Evolutionary conservation across 2,797 vertebrate species (phyloP), one percentile per base, ranked within the genome.

Genomic region (Botia almorhae): DNA sequence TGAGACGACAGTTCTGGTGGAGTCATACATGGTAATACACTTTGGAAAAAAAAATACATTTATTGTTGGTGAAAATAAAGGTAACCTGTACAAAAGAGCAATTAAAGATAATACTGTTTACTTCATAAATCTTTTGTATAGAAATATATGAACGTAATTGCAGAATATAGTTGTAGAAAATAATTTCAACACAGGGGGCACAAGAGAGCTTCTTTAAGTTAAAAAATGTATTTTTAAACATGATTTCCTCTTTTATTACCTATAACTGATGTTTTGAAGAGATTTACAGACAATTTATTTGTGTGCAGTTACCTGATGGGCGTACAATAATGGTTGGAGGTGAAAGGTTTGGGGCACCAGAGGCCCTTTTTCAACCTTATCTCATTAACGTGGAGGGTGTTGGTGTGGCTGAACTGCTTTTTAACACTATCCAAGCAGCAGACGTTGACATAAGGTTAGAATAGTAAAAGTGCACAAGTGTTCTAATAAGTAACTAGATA

Each of bases 391-490:
- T 95, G 73, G 95, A 95, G 82, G 94, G 95, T 14, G 93, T 87
- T 0, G 95, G 94, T 0, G 92, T 95, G 58, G 94, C 95, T 0
- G 95, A 95, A 81, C 89, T 95, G 81, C 90, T 95, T 43, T 95
- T 95, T 74, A 95, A 94, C 90, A 94, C 93, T 89, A 95, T 95
- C 88, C 94, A 95, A 84, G 94, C 95, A 0, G 94, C 95, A 1
- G 94, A 95, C 89, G 95, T 95, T 0, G 95, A 95, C 85, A 90
- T 93, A 76, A 94, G 94, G 90, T 89, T 68, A 43, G 73, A 48
- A 33, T 50, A 3, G 16, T 11, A 48, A 14, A 43, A 14, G 2
- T 63, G 26, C 33, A 7, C 7, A 33, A 6, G n/a, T 56, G 55
- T 19, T 56, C 53, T 19, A 21, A 3, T 1, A 19, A 63, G 39